Evolutionary conservation across 1,140 invertebrate genomes (phyloP).

Genomic region (Aricia agestis): DNA sequence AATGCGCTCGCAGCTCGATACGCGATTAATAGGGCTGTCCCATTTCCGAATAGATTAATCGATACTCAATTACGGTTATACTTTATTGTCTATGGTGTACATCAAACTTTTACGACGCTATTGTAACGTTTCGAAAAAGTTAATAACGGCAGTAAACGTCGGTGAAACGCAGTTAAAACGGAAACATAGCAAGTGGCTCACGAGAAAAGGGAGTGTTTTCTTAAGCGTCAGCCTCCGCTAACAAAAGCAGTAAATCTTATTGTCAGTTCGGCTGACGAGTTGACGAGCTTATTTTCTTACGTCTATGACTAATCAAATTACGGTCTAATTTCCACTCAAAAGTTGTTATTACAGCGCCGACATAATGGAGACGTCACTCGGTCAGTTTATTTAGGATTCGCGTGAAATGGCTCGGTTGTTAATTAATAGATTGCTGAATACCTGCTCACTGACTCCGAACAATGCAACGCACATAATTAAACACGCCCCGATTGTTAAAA

Average conservation of each 20-base stretch:
- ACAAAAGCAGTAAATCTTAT: slow-evolving; percentile 58
- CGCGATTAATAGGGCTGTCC: slow-evolving; percentile 31
- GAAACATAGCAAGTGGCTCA: slow-evolving; percentile 60
- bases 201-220: slow-evolving; percentile 67
- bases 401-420: slow-evolving; percentile 41
- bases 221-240: slow-evolving; percentile 52
- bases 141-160: slow-evolving; percentile 63
- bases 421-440: slow-evolving; percentile 65
- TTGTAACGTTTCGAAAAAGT: slow-evolving; percentile 27
- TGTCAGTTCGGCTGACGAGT: slow-evolving; percentile 58
- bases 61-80: slow-evolving; percentile 11
- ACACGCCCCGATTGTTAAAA: slow-evolving; percentile 66
- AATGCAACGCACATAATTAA: slow-evolving; percentile 63
- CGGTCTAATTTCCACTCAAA: slow-evolving; percentile 5
- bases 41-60: slow-evolving; percentile 29
- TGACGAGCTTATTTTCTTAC: slow-evolving; percentile 70
- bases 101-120: slow-evolving; percentile 14
- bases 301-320: slow-evolving; percentile 55
- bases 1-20: slow-evolving; percentile 26
- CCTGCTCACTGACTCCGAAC: slow-evolving; percentile 62
- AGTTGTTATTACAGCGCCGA: slow-evolving; percentile 55
- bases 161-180: slow-evolving; percentile 62
- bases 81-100: neutral
- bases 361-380: slow-evolving; percentile 30
- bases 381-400: slow-evolving; percentile 62